These are phyloP conservation scores for Phyllostomus discolor DNA, from an alignment of 2,113 vertebrate species.

Conservation along the genomic window DNA sequence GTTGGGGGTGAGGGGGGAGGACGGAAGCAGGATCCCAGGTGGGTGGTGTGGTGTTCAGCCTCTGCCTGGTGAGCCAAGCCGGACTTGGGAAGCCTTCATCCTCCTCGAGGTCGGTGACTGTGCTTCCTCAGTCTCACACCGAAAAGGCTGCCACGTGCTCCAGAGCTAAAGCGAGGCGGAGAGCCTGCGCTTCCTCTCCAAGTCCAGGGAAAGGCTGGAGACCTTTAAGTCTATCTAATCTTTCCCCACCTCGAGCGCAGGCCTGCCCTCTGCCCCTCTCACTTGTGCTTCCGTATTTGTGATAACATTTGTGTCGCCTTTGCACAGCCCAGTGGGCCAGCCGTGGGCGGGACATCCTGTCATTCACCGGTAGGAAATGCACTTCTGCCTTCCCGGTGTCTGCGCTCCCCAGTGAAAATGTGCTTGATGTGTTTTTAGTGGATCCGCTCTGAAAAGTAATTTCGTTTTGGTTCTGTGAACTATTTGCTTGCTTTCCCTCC, in stretches of 20 bases:
- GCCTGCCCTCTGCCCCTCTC: background rate
- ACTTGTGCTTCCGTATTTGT: accelerated
- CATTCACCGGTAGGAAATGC: background rate
- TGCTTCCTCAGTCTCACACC: background rate
- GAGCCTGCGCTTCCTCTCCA: background rate
- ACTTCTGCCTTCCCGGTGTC: background rate
- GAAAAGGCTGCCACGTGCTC: background rate
- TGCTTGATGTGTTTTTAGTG: background rate
- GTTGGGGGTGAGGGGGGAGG: background rate
- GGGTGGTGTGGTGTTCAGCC: background rate
- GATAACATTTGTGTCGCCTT: accelerated
- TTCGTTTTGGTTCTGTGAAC: background rate
- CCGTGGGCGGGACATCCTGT: background rate
- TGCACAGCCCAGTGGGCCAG: accelerated
- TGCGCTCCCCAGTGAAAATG: background rate
- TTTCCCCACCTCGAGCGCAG: background rate
- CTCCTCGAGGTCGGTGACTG: background rate
- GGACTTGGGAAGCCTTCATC: background rate
- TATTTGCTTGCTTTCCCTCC: background rate
- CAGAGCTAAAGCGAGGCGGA: background rate
- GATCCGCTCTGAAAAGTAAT: background rate
- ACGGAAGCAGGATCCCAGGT: background rate
- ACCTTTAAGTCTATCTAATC: background rate
- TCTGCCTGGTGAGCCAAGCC: background rate
- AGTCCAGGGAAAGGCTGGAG: background rate